A percentile compares a stretch with the other conserved stretches of the same genome.
Evolutionary conservation across 2,888 invertebrate genomes (phyloP).

Genomic region (Hypolimnas misippus): DNA sequence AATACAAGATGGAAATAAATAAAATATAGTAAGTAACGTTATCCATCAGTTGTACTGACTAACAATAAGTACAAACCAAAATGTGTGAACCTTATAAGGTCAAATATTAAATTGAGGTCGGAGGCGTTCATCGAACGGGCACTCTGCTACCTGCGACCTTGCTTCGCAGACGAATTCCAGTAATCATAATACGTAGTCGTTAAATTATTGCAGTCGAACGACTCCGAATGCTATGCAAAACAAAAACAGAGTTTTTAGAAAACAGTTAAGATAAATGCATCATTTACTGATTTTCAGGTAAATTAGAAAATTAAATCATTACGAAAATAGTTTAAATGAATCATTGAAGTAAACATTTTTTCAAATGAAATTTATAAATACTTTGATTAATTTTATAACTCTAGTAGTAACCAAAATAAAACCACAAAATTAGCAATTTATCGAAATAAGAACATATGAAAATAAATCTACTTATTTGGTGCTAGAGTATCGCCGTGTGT

Average conservation of each 20-base stretch:
- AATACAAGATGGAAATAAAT: too few species aligned
- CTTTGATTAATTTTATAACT: too few species aligned
- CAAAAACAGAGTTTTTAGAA: slow-evolving; percentile 22
- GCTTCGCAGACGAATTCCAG: slow-evolving; percentile 39
- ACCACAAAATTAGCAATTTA: neutral
- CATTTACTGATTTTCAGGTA: too few species aligned
- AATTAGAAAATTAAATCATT: too few species aligned
- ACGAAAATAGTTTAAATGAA: too few species aligned
- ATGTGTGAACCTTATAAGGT: slow-evolving; percentile 64
- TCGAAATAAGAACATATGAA: neutral
- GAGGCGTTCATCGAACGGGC: slow-evolving; percentile 62
- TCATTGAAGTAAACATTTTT: too few species aligned
- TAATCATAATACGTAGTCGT: slow-evolving; percentile 27
- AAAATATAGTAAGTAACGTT: neutral
- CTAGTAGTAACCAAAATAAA: neutral
- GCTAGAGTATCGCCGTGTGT: slow-evolving; percentile 45
- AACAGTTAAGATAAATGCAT: neutral
- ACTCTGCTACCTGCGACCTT: slow-evolving; percentile 51
- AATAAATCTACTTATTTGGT: slow-evolving; percentile 13
- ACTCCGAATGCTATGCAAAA: slow-evolving; percentile 28
- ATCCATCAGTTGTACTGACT: slow-evolving; percentile 16
- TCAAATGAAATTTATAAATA: too few species aligned
- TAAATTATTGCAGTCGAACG: slow-evolving; percentile 23
- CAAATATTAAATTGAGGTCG: slow-evolving; percentile 71
- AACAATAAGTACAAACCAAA: slow-evolving; percentile 20